Evolutionary conservation across 1,140 invertebrate genomes (phyloP).

Genomic region (Mizuhopecten yessoensis): DNA sequence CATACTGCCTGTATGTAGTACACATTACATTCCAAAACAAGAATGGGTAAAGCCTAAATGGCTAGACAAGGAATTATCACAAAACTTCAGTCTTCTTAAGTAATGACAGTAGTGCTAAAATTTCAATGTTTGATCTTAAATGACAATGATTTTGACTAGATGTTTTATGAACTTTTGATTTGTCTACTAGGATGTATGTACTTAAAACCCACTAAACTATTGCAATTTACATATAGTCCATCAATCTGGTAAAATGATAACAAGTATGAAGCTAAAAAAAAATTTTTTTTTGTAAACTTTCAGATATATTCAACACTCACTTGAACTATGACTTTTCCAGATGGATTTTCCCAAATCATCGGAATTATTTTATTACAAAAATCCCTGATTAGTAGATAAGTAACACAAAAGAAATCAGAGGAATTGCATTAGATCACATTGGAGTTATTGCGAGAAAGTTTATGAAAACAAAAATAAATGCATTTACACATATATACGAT

Average conservation of each 20-base stretch:
- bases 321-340: not conserved
- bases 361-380: not conserved
- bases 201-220: no score
- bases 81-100: no score
- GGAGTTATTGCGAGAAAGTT: not conserved
- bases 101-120: no score
- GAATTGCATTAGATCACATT: slow-evolving; percentile 33
- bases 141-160: slow-evolving; percentile 28
- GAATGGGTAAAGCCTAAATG: no score
- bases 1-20: no score
- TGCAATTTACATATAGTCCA: no score
- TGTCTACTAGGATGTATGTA: not conserved
- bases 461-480: slow-evolving; percentile 30
- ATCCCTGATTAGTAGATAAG: not conserved
- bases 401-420: not conserved
- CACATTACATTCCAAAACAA: no score
- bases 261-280: not conserved
- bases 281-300: not conserved
- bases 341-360: not conserved
- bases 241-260: no score
- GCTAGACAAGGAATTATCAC: no score
- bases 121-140: not conserved
- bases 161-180: not conserved
- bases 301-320: no score
- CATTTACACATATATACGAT: not conserved